A percentile compares a stretch with the other conserved stretches of the same genome.
Evolutionary conservation across 92 coral and sea anemone genomes (phyloP).

Genomic region (Umimayanthus chanpuru): DNA sequence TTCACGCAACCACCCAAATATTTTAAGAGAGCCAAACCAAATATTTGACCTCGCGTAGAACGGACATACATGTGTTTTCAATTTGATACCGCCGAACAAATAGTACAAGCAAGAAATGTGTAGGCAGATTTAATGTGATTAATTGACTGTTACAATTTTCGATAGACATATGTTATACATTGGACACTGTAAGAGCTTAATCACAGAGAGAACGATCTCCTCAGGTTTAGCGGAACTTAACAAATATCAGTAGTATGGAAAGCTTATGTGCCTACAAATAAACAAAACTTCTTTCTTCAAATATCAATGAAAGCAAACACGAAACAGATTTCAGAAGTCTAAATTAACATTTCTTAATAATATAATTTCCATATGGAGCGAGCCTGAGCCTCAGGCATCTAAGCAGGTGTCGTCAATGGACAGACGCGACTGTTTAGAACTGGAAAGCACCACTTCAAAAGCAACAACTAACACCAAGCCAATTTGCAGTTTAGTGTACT

Average conservation of each 20-base stretch:
- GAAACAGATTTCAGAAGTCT: conserved; percentile 17
- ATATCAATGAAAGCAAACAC: conserved; percentile 17
- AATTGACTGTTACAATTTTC: not conserved
- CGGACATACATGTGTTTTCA: not conserved
- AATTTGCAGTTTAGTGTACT: not conserved
- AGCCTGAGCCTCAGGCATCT: not conserved
- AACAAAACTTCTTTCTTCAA: conserved; percentile 3
- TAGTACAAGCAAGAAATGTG: not conserved
- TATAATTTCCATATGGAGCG: conserved; percentile 4
- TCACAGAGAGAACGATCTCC: not conserved
- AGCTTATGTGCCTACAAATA: not conserved
- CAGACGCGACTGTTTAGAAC: not conserved
- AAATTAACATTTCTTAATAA: not conserved
- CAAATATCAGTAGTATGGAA: not conserved
- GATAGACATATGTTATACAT: not conserved
- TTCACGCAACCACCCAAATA: not conserved
- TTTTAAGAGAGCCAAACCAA: not conserved
- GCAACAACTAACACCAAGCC: not conserved
- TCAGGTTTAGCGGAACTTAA: not conserved
- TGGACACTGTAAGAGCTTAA: not conserved
- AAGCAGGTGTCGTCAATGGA: not conserved
- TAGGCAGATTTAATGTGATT: not conserved
- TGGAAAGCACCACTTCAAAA: not conserved
- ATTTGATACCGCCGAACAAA: not conserved
- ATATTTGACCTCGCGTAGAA: not conserved